Conservation (phyloP, 2,888 invertebrate species). For the Drosophila diplacantha region DNA sequence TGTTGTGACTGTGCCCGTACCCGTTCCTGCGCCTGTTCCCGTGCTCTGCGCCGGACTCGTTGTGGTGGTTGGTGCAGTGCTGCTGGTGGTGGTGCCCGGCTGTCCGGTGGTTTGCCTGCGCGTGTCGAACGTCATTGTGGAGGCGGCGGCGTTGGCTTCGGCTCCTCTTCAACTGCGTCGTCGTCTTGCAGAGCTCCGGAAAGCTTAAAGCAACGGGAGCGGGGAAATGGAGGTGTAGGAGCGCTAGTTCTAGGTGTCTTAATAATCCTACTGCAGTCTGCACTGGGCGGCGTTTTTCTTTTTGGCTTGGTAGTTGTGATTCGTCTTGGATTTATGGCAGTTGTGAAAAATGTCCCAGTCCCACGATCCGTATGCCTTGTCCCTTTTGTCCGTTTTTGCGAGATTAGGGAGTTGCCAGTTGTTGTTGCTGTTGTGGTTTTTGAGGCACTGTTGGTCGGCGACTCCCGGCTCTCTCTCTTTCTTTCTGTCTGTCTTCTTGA, state of each 20-base stretch:
- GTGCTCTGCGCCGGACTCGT: slow-evolving; percentile 57
- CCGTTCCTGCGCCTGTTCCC: slow-evolving; percentile 34
- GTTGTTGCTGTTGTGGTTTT: slow-evolving; percentile 32
- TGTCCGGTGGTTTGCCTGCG: slow-evolving; percentile 69
- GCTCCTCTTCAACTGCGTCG: slow-evolving; percentile 38
- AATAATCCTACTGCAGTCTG: slow-evolving; percentile 58
- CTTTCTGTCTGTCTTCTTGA: slow-evolving; percentile 23
- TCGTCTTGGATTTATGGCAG: slow-evolving; percentile 54
- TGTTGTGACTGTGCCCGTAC: slow-evolving; percentile 43
- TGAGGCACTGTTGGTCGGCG: slow-evolving; percentile 67
- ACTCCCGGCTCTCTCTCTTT: slow-evolving; percentile 32
- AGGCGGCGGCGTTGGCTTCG: slow-evolving; percentile 7
- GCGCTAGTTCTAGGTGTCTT: slow-evolving; percentile 17
- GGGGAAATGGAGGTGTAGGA: slow-evolving; percentile 15
- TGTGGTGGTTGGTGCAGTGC: slow-evolving; percentile 41
- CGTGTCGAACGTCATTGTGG: slow-evolving; percentile 77
- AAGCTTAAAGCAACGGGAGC: not conserved
- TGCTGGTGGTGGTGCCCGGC: slow-evolving; percentile 52
- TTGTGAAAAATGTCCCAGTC: slow-evolving; percentile 42
- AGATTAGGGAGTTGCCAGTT: slow-evolving; percentile 33
- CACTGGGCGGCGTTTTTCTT: slow-evolving; percentile 62
- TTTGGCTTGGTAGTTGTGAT: slow-evolving; percentile 46
- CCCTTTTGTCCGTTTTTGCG: slow-evolving; percentile 6
- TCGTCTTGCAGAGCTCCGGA: slow-evolving; percentile 13
- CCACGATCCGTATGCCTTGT: slow-evolving; percentile 23